Evolutionary conservation across 2,888 invertebrate genomes (phyloP), one percentile per base, ranked within the genome.

Genomic region (Leptodirus hochenwartii): DNA sequence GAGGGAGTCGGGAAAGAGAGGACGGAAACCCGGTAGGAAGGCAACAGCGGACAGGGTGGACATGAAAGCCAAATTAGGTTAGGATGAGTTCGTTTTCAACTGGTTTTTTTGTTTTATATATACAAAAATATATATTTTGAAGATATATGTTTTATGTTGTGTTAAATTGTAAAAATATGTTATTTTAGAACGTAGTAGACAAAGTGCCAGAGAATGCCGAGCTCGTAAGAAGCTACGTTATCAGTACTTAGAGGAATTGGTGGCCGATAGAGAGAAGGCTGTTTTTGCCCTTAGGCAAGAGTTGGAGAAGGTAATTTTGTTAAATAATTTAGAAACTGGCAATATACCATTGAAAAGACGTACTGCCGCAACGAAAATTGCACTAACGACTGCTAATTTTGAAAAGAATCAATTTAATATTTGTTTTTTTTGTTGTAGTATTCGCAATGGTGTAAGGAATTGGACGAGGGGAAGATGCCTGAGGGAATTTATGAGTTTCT

Each of bases 171-270:
- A 25, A 31, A 15, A 13, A 20, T 30, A 8, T 15, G n/a, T 5
- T 27, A 8, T 31, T 42, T 41, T 37, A 85, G 93, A 95, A 59
- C 71, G 93, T 37, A 93, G 93, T 56, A 69, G 95, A 43, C 93
- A 95, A 62, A 91, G 91, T 59, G 95, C 95, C 41, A 68, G 93
- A 45, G 95, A 95, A 65, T 95, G 95, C 54, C 74, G 95, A 40
- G 93, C 93, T 26, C 69, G 95, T 30, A 95, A 95, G 62, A 95
- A 95, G 55, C 66, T 95, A 37, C 72, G 95, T 30, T 95, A 95
- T 57, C 93, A 95, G 56, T 95, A 95, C 52, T 63, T 95, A 40
- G 93, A 95, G 56, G 93, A 95, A 58, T 60, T 95, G 40, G 93
- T 95, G 3, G 69, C 82, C 0, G 88, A 90, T 53, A 63, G 93